Evolutionary conservation across 2,797 vertebrate genomes (phyloP), one percentile per base, ranked within the genome.

Genomic region (Zalophus californianus): DNA sequence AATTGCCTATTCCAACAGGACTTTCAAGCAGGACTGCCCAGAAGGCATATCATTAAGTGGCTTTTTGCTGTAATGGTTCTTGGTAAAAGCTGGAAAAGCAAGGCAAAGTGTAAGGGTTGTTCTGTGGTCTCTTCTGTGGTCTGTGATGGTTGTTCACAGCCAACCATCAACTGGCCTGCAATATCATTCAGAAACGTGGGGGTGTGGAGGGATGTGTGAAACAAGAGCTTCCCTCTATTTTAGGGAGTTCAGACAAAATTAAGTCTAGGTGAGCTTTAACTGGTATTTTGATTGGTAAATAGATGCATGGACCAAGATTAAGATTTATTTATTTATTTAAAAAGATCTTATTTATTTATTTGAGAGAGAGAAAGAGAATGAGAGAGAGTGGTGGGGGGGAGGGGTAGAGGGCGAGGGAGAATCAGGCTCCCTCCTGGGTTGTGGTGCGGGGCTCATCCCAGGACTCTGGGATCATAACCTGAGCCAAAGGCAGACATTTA

Each of bases 41-140:
- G 80, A 84, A 75, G 27, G n/a, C 35, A 21, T 32, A 85, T n/a
- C 16, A 27, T 54, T 96, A 80, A 80, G 23, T 56, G 11, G 6
- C 16, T 21, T 91, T 82, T 89, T 89, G 25, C 87, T 25, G 0
- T 41, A 16, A 16, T 89, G 41, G 44, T 44, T 90, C 78, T 88
- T 62, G 60, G 16, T 41, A 93, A 75, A 93, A 93, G 64, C 11
- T 95, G 87, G 73, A 82, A 85, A 92, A 82, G 77, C 78, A 29
- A 9, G 75, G 32, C 15, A 20, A 86, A n/a, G 7, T 41, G 1
- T 60, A 87, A 80, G 32, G 11, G 89, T 35, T 77, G 6, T 68
- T 66, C 64, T 48, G 5, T 89, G 44, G 48, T 89, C 91, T 64
- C 20, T 32, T 85, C 23, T 75, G 73, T 32, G 8, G 44, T 75